These are phyloP conservation scores for Oxystoma pomonae DNA, from an alignment of 2,888 invertebrate genomes.

Conservation along the genomic window DNA sequence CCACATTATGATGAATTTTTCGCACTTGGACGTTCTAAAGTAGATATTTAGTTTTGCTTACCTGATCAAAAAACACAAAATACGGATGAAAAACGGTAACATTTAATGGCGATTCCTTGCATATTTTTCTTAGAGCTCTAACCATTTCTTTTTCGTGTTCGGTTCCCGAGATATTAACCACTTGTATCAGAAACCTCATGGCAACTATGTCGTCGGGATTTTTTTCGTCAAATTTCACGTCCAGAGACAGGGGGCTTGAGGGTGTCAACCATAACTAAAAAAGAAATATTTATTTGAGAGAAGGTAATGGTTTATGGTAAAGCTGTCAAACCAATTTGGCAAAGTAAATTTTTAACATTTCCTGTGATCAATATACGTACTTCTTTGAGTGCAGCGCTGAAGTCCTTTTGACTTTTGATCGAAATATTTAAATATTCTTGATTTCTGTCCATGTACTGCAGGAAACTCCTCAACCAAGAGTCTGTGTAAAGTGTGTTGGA, in stretches of 20 bases:
- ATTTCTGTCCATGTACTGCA: constrained; percentile 70
- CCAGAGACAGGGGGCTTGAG: constrained; percentile 74
- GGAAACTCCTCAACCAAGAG: constrained; percentile 82
- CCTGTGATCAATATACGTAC: constrained; percentile 38
- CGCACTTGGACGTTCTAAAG: background rate
- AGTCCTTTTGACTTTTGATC: constrained; percentile 67
- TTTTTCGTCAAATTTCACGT: constrained; percentile 76
- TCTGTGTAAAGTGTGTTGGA: constrained; percentile 78
- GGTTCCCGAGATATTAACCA: constrained; percentile 83
- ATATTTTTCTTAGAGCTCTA: constrained; percentile 69
- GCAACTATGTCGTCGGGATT: constrained; percentile 68
- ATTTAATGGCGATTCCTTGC: constrained; percentile 72
- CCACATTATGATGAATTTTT: background rate
- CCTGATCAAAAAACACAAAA: constrained; percentile 92
- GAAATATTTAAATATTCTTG: constrained; percentile 73
- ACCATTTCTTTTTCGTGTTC: constrained; percentile 93
- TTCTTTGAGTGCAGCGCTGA: constrained; percentile 72
- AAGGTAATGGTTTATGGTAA: no score
- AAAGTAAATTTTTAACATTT: no score
- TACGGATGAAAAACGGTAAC: constrained; percentile 93
- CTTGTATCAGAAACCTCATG: constrained; percentile 83
- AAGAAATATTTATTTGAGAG: no score
- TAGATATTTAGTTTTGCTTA: constrained; percentile 37
- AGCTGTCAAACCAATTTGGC: no score
- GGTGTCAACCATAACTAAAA: constrained; percentile 63